A percentile compares a stretch with the other conserved stretches of the same genome.
phyloP scores from a whole-genome alignment of 2,797 vertebrate species.

The Notamacropus eugenii region DNA sequence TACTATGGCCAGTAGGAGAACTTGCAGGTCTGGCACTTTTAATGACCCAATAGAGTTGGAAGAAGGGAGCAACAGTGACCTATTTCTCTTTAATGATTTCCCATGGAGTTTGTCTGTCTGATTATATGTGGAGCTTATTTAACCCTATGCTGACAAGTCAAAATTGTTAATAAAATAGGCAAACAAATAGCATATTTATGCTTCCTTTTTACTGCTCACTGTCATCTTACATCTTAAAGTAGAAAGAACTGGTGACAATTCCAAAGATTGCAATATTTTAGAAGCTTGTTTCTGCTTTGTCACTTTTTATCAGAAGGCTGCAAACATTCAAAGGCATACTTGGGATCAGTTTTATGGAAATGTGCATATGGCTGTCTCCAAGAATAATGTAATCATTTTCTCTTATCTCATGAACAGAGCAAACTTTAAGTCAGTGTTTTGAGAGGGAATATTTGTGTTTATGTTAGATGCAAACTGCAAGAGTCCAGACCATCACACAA shows the following conservation, averaged over 20 bases:
- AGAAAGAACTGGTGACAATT: background rate
- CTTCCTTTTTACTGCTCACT: background rate
- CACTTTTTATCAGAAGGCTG: background rate
- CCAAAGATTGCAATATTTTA: conserved; percentile 1
- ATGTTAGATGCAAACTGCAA: background rate
- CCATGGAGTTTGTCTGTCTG: background rate
- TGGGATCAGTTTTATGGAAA: background rate
- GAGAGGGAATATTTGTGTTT: conserved; percentile 39
- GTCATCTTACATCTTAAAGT: background rate
- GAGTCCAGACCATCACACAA: background rate
- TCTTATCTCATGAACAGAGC: background rate
- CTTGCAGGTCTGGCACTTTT: background rate
- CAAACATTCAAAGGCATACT: background rate
- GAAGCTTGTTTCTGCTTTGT: background rate
- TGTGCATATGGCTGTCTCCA: background rate
- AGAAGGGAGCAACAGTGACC: background rate
- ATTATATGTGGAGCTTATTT: background rate
- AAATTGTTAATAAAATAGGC: background rate
- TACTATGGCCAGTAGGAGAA: background rate
- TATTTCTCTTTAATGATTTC: background rate
- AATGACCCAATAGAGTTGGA: background rate
- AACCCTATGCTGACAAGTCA: background rate
- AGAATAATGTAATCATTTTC: background rate
- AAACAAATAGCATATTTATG: background rate
- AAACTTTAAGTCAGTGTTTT: background rate